Evolutionary conservation across 2,888 invertebrate genomes (phyloP).

Genomic region (Lamproptera curius): DNA sequence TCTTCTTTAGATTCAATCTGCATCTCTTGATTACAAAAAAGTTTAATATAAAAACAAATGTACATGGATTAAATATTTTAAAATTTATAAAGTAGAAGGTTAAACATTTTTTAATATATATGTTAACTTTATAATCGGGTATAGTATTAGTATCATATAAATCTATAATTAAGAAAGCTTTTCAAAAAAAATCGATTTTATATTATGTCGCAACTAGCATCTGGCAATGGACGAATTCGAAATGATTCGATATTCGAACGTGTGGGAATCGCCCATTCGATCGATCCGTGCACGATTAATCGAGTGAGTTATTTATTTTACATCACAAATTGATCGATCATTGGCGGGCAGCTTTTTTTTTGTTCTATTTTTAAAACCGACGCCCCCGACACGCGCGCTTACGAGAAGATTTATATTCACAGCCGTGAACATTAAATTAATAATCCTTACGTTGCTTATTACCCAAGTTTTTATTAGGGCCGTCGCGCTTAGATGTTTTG

Average conservation of each 20-base stretch:
- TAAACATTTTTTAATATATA: too few species aligned
- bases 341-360: conserved; percentile 51
- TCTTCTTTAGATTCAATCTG: too few species aligned
- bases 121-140: too few species aligned
- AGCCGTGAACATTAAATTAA: neutral
- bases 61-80: too few species aligned
- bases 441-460: neutral
- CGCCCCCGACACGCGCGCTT: conserved; percentile 11
- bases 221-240: conserved; percentile 5
- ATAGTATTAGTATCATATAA: too few species aligned
- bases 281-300: conserved; percentile 49
- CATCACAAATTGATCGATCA: conserved; percentile 71
- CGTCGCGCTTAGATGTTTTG: too few species aligned
- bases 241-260: conserved; percentile 14
- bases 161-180: too few species aligned
- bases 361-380: conserved; percentile 45
- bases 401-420: conserved; percentile 20
- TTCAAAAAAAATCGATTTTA: too few species aligned
- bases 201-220: conserved; percentile 2
- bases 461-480: too few species aligned
- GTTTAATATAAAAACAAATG: too few species aligned
- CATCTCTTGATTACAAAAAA: too few species aligned
- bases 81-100: too few species aligned
- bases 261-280: conserved; percentile 43
- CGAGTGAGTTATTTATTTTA: conserved; percentile 66